Percentiles rank a stretch among this genome's conserved stretches.
phyloP scores from a whole-genome alignment of 2,888 invertebrate genomes.

The Lasioglossum pauxillum region DNA sequence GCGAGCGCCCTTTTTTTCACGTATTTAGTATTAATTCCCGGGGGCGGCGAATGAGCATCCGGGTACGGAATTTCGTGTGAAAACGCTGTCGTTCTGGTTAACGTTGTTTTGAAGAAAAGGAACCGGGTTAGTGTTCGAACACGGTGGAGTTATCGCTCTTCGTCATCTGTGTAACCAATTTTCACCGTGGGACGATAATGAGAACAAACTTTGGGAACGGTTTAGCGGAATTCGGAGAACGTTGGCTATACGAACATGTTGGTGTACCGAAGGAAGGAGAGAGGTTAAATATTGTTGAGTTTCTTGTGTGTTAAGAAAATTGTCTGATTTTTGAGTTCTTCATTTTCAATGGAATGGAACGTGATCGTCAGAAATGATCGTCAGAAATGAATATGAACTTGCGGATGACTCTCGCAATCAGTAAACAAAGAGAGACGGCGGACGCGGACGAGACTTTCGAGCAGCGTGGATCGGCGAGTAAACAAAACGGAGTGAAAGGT shows the following conservation, averaged over 20 bases:
- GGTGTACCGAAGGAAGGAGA: not conserved
- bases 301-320: not conserved
- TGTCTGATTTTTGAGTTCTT: not conserved
- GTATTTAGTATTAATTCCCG: not conserved
- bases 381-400: not conserved
- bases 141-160: not conserved
- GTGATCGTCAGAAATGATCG: too few species aligned
- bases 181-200: conserved; percentile 1
- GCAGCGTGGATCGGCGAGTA: not conserved
- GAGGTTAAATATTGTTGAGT: not conserved
- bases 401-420: not conserved
- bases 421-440: not conserved
- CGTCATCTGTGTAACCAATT: not conserved
- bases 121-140: conserved; percentile 7
- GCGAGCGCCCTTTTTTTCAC: not conserved
- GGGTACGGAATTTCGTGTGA: not conserved
- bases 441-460: not conserved
- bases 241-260: not conserved
- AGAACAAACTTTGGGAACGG: not conserved
- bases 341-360: not conserved
- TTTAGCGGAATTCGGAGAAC: not conserved
- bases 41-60: not conserved
- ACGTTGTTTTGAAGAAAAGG: not conserved
- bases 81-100: not conserved
- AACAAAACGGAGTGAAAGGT: not conserved